Evolutionary conservation across 2,888 invertebrate species (phyloP).

Genomic region (Drosophila siamana): DNA sequence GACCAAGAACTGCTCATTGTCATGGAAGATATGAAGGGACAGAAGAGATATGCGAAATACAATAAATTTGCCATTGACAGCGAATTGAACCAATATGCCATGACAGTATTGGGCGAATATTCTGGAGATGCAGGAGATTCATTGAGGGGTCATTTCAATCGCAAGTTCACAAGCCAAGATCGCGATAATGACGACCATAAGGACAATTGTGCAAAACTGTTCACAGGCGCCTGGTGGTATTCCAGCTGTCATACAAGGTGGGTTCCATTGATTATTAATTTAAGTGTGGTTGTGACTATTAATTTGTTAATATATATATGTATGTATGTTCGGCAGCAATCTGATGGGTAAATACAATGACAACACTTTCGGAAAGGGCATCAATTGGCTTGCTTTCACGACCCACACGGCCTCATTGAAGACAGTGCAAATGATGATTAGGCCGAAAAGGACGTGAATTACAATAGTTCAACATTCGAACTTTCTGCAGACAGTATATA

Average conservation of each 20-base stretch:
- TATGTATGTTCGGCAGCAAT: conserved; percentile 86
- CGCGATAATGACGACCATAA: conserved; percentile 89
- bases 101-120: conserved; percentile 88
- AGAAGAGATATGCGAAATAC: conserved; percentile 87
- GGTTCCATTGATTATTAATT: background rate
- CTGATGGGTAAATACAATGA: conserved; percentile 89
- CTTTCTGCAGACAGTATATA: no score
- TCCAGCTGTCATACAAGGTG: conserved; percentile 89
- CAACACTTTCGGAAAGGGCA: conserved; percentile 87
- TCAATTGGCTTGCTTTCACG: conserved; percentile 90
- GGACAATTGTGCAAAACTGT: conserved; percentile 89
- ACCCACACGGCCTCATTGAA: conserved; percentile 88
- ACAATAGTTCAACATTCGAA: no score
- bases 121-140: conserved; percentile 89
- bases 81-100: conserved; percentile 88
- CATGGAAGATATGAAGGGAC: conserved; percentile 87
- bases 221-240: conserved; percentile 91
- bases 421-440: conserved; percentile 88
- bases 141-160: conserved; percentile 88
- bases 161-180: conserved; percentile 89
- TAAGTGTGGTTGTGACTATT: background rate
- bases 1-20: conserved; percentile 88
- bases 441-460: conserved; percentile 84
- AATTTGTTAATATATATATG: background rate
- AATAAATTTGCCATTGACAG: conserved; percentile 88